These are phyloP conservation scores for Conistra vaccinii DNA, from an alignment of 2,888 invertebrate species.

Conservation along the genomic window DNA sequence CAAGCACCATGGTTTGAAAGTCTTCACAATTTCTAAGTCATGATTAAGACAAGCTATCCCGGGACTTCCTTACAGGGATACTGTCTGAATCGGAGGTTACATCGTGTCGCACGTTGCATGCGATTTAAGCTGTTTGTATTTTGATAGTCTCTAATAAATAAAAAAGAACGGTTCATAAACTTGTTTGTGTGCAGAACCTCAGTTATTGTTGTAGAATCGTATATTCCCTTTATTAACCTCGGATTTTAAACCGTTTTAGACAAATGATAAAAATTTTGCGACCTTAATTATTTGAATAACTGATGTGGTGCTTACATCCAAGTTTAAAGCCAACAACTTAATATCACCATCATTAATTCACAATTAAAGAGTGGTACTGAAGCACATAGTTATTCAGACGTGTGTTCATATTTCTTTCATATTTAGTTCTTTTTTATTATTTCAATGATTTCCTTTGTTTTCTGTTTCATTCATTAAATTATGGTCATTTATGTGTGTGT, in stretches of 20 bases:
- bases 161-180: constrained; percentile 11
- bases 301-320: constrained; percentile 15
- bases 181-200: constrained; percentile 19
- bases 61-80: constrained; percentile 26
- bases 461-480: constrained; percentile 35
- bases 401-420: constrained; percentile 63
- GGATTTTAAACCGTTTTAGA: neutral
- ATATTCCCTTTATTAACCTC: neutral
- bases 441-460: constrained; percentile 43
- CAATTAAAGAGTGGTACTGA: constrained; percentile 28
- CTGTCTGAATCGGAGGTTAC: constrained; percentile 21
- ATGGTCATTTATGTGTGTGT: constrained; percentile 37
- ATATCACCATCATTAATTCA: constrained; percentile 13
- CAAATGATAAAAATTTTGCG: neutral
- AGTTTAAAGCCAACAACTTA: constrained; percentile 21
- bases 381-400: constrained; percentile 47
- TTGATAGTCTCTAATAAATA: constrained; percentile 18
- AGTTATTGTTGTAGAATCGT: constrained; percentile 2
- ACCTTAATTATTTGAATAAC: neutral
- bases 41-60: constrained; percentile 1
- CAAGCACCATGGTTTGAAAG: neutral
- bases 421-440: constrained; percentile 40
- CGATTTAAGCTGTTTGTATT: constrained; percentile 36
- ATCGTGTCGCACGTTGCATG: constrained; percentile 59
- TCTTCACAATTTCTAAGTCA: neutral